Conservation (phyloP, 1,140 invertebrate genomes). For the Hylaeus volcanicus region DNA sequence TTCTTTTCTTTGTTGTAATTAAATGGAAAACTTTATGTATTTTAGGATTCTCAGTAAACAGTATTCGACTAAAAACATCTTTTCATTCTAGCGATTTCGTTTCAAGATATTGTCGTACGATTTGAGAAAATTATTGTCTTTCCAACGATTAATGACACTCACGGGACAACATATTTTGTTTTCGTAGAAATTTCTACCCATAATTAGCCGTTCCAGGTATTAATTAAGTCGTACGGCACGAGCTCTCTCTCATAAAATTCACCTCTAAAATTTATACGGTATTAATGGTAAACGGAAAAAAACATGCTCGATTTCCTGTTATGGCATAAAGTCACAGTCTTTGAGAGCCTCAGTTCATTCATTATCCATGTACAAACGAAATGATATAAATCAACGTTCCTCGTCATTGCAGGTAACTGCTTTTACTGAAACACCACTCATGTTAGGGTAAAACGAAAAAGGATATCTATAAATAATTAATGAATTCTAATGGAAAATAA, state of each 20-base stretch:
- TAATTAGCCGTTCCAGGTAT: slow-evolving; percentile 32
- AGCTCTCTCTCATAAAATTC: slow-evolving; percentile 24
- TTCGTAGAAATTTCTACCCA: slow-evolving; percentile 24
- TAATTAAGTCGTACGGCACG: slow-evolving; percentile 51
- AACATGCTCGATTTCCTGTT: background rate
- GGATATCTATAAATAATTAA: too few species aligned
- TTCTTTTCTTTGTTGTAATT: too few species aligned
- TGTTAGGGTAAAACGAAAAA: background rate
- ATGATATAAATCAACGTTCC: background rate
- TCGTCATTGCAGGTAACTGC: background rate
- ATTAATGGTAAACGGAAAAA: slow-evolving; percentile 3
- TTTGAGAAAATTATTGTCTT: slow-evolving; percentile 2
- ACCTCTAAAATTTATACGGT: slow-evolving; percentile 12
- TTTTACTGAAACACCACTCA: background rate
- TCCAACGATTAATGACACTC: slow-evolving; percentile 2
- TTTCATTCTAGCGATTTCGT: background rate
- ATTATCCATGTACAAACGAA: background rate
- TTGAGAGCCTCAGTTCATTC: background rate
- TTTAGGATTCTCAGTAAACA: background rate
- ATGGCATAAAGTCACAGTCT: background rate
- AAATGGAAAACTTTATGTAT: too few species aligned
- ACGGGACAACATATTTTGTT: background rate
- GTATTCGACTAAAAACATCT: background rate
- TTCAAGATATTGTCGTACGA: slow-evolving; percentile 10
- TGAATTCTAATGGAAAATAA: too few species aligned